Percentiles rank a stretch among this genome's conserved stretches.
Evolutionary conservation across 2,113 vertebrate species (phyloP).

Genomic region (Myrmophylax atrothorax): DNA sequence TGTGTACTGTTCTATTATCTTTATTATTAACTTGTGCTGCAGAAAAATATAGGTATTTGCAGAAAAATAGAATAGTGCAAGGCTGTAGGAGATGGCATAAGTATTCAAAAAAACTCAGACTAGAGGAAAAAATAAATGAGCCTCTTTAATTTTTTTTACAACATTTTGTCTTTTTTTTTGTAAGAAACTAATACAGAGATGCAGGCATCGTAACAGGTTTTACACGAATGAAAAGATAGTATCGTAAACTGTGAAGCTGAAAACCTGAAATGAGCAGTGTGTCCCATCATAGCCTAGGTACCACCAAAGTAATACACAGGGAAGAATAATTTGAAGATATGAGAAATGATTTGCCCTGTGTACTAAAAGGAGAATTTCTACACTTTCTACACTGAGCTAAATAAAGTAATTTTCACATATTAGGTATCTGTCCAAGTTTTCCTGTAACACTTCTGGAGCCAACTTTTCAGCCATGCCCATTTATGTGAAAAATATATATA

Average conservation of each 20-base stretch:
- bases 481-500: neutral
- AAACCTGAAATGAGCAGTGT: neutral
- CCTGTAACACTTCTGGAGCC: neutral
- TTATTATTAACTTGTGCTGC: neutral
- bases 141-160: neutral
- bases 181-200: neutral
- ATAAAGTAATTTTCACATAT: neutral
- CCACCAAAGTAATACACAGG: neutral
- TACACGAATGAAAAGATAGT: neutral
- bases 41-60: neutral
- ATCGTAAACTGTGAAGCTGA: neutral
- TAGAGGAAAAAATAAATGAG: neutral
- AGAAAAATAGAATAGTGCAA: neutral
- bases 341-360: neutral
- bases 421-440: neutral
- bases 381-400: neutral
- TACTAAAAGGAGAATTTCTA: neutral
- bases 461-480: neutral
- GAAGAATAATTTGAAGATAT: neutral
- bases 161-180: neutral
- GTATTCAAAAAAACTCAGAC: neutral
- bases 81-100: neutral
- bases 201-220: neutral
- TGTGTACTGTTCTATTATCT: neutral
- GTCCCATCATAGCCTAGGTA: neutral